Base-by-base conservation (phyloP, 2,113 vertebrate genomes). In the Tragulus kanchil region DNA sequence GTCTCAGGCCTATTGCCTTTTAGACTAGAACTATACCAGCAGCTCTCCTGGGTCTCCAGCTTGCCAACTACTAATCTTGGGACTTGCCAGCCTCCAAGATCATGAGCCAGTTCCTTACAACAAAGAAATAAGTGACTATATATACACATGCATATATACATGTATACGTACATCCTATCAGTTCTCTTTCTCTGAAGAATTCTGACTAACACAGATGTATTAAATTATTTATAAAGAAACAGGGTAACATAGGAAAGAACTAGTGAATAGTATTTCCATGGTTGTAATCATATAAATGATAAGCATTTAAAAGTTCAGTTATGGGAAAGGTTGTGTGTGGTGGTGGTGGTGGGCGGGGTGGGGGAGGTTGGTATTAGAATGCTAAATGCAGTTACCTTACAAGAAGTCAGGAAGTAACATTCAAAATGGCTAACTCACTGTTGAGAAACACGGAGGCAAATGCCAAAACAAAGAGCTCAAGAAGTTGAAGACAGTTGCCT, bases 381-480 rank as follows among this genome's bases (percentile, higher is more conserved):
- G 79, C 67, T 56, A 67, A 96, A 92, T 42, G 45, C 58, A 59
- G 23, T 65, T 45, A 67, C 42, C 52, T 88, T 67, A 50, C 0
- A 56, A 71, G 81, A 94, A 75, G 59, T 85, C 67, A 85, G 54
- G n/a, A 69, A 92, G 77, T 67, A 65, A 28, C n/a, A 36, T 61
- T 19, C 77, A 45, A 92, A 61, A 58, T 45, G 50, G 78, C 59
- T 78, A 89, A 79, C 56, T 79, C 58, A 48, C 12, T 65, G 88
- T 71, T 94, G 93, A 93, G 64, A 94, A 94, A 78, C 13, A 81
- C 0, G 13, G 62, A 50, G n/a, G 26, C 9, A 56, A 77, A 85
- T 23, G 65, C 75, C 89, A 86, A 85, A 95, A 94, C 73, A 87
- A 95, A 96, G 6, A 91, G 78, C 45, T 73, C 36, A 36, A 82